A percentile compares a stretch with the other conserved stretches of the same genome.
Conservation (phyloP, 2,797 vertebrate genomes). For the Pipistrellus pygmaeus region DNA sequence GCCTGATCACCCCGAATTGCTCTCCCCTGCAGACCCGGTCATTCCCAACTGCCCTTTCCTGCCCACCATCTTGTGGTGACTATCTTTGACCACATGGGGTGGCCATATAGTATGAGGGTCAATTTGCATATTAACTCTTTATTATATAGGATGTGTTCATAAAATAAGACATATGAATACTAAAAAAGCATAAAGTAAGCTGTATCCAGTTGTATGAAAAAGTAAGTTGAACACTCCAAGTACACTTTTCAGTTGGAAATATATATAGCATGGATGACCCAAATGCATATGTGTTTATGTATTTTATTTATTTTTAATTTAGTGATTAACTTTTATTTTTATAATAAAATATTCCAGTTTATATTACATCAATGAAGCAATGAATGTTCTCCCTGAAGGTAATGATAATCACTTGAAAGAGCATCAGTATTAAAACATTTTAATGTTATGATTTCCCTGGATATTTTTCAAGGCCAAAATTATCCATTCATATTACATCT, state of each 20-base stretch:
- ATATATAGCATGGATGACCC: not conserved
- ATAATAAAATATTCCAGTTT: not conserved
- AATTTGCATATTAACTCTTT: no score
- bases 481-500: not conserved
- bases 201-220: not conserved
- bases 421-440: not conserved
- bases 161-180: not conserved
- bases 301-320: not conserved
- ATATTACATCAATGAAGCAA: not conserved
- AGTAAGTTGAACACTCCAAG: not conserved
- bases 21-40: no score
- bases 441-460: not conserved
- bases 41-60: no score
- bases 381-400: not conserved
- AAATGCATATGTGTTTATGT: not conserved
- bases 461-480: not conserved
- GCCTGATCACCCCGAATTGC: no score
- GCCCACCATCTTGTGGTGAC: no score
- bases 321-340: not conserved
- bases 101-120: no score
- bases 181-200: not conserved
- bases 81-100: no score
- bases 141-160: not conserved
- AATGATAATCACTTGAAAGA: not conserved
- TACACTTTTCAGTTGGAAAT: not conserved